phyloP scores from a whole-genome alignment of 2,888 invertebrate species.

The Trichopoda pennipes region DNA sequence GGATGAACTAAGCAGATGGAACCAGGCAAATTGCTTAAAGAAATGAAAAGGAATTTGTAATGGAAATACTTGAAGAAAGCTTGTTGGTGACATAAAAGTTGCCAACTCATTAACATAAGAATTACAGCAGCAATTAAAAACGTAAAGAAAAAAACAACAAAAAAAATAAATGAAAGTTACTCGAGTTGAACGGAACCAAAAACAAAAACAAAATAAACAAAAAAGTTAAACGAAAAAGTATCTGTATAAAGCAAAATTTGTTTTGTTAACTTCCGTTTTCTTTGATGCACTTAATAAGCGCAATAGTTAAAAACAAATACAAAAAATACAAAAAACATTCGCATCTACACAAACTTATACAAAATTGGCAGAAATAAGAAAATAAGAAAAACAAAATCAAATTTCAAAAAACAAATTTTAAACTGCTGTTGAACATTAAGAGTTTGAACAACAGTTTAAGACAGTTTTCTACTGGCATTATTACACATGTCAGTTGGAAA shows the following conservation, averaged over 20 bases:
- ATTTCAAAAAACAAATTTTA: slow-evolving; percentile 28
- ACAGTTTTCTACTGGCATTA: slow-evolving; percentile 53
- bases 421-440: slow-evolving; percentile 57
- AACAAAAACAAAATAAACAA: slow-evolving; percentile 29
- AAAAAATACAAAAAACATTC: background rate
- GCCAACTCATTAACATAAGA: slow-evolving; percentile 67
- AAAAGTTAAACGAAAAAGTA: slow-evolving; percentile 25
- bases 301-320: slow-evolving; percentile 26
- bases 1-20: slow-evolving; percentile 12
- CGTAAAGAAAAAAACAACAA: slow-evolving; percentile 14
- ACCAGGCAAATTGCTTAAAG: slow-evolving; percentile 8
- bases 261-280: slow-evolving; percentile 64
- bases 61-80: slow-evolving; percentile 45
- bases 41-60: slow-evolving; percentile 26
- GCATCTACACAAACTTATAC: background rate
- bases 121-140: slow-evolving; percentile 45
- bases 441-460: slow-evolving; percentile 64
- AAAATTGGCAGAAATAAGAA: background rate
- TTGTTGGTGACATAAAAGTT: slow-evolving; percentile 55
- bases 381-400: background rate
- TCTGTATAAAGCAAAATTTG: slow-evolving; percentile 47
- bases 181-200: slow-evolving; percentile 1
- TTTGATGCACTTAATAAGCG: slow-evolving; percentile 55
- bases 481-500: slow-evolving; percentile 25
- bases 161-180: background rate